A percentile compares a stretch with the other conserved stretches of the same genome.
Conservation (phyloP, 2,797 vertebrate genomes). For the Rhadinocentrus ornatus region DNA sequence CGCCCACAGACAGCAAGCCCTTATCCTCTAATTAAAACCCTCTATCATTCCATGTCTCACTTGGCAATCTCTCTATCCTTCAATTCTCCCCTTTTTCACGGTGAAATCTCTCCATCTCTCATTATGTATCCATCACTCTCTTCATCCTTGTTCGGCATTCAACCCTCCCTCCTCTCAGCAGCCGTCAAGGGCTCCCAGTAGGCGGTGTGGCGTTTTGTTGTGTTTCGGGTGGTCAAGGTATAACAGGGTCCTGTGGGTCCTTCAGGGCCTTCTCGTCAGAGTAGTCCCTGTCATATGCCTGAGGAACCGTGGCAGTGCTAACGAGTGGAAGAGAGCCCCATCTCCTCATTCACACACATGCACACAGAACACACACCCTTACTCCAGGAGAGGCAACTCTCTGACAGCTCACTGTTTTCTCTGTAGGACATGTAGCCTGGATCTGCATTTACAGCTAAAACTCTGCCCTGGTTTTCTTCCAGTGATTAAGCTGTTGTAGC, state of each 20-base stretch:
- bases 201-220: constrained; percentile 62
- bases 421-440: constrained; percentile 68
- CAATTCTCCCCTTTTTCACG: constrained; percentile 61
- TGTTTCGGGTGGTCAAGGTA: constrained; percentile 63
- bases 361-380: constrained; percentile 17
- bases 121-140: constrained; percentile 67
- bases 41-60: constrained; percentile 76
- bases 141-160: constrained; percentile 50
- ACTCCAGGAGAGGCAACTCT: constrained; percentile 58
- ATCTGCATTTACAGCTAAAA: constrained; percentile 69
- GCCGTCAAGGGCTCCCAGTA: constrained; percentile 37
- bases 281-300: constrained; percentile 70
- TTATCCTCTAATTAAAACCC: constrained; percentile 81
- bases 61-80: constrained; percentile 74
- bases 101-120: constrained; percentile 71
- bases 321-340: constrained; percentile 58
- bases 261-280: constrained; percentile 54
- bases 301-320: constrained; percentile 61
- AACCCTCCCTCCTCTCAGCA: constrained; percentile 23
- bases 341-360: neutral
- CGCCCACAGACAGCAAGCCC: constrained; percentile 70
- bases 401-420: constrained; percentile 76
- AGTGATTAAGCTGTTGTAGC: constrained; percentile 62
- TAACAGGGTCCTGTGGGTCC: constrained; percentile 71
- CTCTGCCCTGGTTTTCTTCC: constrained; percentile 41